phyloP scores from a whole-genome alignment of 2,888 invertebrate genomes.

The Synanthedon andrenaeformis region DNA sequence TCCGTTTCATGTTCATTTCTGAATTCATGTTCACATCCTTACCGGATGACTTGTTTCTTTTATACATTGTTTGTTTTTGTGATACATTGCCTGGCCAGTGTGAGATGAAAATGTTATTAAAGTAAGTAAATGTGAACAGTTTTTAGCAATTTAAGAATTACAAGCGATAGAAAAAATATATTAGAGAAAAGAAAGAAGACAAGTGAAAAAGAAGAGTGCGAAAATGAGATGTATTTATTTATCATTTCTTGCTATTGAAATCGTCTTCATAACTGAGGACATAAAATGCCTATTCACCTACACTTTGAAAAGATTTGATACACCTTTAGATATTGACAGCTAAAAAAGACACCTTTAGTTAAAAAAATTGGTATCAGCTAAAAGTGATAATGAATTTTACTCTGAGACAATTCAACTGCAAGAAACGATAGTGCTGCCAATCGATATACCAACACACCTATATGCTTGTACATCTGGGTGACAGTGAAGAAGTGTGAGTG shows the following conservation, averaged over 20 bases:
- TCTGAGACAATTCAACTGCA: no score
- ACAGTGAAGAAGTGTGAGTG: conserved; percentile 53
- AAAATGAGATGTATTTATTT: not conserved
- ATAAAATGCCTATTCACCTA: no score
- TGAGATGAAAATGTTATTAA: conserved; percentile 1
- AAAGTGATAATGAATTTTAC: no score
- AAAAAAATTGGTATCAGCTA: no score
- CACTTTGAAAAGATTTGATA: no score
- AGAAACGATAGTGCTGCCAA: conserved; percentile 1
- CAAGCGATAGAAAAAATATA: not conserved
- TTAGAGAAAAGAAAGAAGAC: not conserved
- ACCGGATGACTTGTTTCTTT: conserved; percentile 33
- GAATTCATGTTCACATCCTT: conserved; percentile 28
- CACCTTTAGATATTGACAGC: no score
- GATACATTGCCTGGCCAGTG: conserved; percentile 48
- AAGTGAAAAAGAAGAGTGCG: not conserved
- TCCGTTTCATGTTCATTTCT: not conserved
- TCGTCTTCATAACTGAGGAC: no score
- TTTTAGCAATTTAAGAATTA: not conserved
- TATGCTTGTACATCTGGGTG: conserved; percentile 63
- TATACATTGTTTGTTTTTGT: conserved; percentile 43
- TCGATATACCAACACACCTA: conserved; percentile 37
- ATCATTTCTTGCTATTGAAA: not conserved
- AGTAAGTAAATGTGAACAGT: not conserved
- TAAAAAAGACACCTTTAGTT: no score